phyloP scores from a whole-genome alignment of 2,113 vertebrate genomes.

The Microcebus murinus region DNA sequence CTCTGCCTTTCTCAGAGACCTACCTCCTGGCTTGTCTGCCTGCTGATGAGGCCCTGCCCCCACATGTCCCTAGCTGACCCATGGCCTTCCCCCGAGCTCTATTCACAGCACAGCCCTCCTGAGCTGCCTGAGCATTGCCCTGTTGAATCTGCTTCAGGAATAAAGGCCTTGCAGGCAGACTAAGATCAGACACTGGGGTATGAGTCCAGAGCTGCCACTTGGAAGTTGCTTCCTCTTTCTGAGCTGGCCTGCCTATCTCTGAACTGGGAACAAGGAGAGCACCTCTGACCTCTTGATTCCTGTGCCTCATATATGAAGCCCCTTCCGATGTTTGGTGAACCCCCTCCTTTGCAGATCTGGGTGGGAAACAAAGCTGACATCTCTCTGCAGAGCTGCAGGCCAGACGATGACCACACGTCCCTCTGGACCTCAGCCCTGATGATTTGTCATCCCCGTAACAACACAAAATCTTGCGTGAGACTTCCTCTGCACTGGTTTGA shows the following conservation, averaged over 20 bases:
- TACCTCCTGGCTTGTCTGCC: neutral
- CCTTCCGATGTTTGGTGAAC: too few relatives aligned
- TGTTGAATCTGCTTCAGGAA: neutral
- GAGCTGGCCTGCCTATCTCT: neutral
- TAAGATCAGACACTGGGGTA: neutral
- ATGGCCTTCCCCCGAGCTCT: rapidly evolving
- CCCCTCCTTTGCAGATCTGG: neutral
- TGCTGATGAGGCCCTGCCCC: neutral
- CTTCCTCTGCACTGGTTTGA: neutral
- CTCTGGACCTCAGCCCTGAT: rapidly evolving
- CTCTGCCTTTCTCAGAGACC: neutral
- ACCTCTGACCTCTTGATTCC: neutral
- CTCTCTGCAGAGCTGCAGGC: neutral
- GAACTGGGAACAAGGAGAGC: neutral
- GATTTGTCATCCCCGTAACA: too few relatives aligned
- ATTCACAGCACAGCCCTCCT: too few relatives aligned
- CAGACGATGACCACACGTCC: neutral
- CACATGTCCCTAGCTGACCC: neutral
- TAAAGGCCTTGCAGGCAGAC: neutral
- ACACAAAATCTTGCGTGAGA: rapidly evolving
- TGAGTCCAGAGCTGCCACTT: rapidly evolving
- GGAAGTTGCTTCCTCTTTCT: neutral
- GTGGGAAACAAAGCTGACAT: neutral
- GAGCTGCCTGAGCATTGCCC: neutral
- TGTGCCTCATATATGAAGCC: neutral